A percentile compares a stretch with the other conserved stretches of the same genome.
Conservation (phyloP, 2,113 vertebrate species). For the Camarhynchus parvulus region DNA sequence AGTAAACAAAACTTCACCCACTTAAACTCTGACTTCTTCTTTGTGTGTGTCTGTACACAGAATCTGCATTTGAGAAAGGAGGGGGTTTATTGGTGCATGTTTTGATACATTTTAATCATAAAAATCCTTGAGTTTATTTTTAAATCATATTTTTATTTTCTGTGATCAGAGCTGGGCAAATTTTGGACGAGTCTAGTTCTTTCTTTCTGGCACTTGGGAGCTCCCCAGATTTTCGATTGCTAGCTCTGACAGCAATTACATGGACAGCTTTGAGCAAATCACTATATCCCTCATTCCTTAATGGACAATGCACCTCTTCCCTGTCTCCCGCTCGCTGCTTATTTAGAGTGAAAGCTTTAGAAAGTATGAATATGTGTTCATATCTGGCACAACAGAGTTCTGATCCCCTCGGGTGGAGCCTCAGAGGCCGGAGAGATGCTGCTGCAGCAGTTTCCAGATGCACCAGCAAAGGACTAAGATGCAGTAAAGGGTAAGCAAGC, state of each 20-base stretch:
- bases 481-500: not conserved
- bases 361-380: not conserved
- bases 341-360: not conserved
- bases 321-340: not conserved
- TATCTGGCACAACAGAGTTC: not conserved
- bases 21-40: not conserved
- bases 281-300: not conserved
- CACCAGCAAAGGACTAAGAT: not conserved
- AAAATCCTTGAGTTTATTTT: not conserved
- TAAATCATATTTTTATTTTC: not conserved
- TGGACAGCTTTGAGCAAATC: not conserved
- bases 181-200: not conserved
- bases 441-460: not conserved
- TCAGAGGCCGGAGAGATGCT: not conserved
- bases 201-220: not conserved
- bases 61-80: not conserved
- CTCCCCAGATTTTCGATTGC: not conserved
- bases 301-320: not conserved
- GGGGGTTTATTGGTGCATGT: not conserved
- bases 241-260: not conserved
- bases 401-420: not conserved
- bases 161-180: not conserved
- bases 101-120: not conserved
- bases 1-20: not conserved
- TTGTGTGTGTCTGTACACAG: fast-evolving